Conservation (phyloP, 1,140 invertebrate genomes). For the Eupeodes corollae region DNA sequence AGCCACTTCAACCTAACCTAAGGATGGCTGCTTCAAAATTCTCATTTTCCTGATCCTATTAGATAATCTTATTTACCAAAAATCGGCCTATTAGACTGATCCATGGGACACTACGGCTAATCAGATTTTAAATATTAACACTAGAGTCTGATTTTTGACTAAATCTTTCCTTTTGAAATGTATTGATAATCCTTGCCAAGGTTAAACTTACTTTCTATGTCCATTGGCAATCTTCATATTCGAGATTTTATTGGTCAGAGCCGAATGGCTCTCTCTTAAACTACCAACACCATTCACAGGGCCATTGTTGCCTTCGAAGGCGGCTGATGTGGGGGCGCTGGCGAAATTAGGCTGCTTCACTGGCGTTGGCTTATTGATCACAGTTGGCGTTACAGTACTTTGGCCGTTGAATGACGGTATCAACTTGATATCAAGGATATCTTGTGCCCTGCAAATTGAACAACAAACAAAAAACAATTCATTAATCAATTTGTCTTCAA, state of each 20-base stretch:
- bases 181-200: no score
- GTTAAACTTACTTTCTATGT: background rate
- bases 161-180: no score
- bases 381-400: constrained; percentile 16
- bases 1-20: no score
- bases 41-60: no score
- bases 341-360: constrained; percentile 32
- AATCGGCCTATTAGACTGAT: no score
- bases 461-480: constrained; percentile 2
- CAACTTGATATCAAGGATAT: constrained; percentile 25
- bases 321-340: constrained; percentile 9
- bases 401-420: constrained; percentile 19
- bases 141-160: no score
- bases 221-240: constrained; percentile 6
- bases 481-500: background rate
- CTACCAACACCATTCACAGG: background rate
- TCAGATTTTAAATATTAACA: no score
- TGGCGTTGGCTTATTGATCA: constrained; percentile 33
- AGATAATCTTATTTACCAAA: no score
- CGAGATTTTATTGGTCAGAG: constrained; percentile 6
- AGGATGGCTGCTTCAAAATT: no score
- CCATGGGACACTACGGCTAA: no score
- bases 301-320: no score
- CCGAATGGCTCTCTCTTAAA: background rate
- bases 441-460: constrained; percentile 6